Conservation (phyloP, 2,888 invertebrate genomes). For the Apotomis capreana region DNA sequence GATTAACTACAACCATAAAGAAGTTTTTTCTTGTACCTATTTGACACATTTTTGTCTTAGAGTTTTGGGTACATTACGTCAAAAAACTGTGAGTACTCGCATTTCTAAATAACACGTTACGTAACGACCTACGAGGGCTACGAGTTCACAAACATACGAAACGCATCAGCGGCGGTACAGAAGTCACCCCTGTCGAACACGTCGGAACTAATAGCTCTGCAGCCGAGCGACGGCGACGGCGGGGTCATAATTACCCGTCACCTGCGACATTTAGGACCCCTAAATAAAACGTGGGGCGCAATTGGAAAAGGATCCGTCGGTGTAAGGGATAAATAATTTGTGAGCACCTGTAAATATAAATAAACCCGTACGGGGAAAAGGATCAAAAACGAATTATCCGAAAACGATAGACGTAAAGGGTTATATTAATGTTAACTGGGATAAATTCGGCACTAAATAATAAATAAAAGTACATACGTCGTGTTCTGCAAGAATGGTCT, state of each 20-base stretch:
- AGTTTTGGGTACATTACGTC: no score
- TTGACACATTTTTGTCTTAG: no score
- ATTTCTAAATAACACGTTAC: neutral
- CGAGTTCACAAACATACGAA: neutral
- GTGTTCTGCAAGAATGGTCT: no score
- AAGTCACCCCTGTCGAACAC: constrained; percentile 21
- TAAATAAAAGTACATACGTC: no score
- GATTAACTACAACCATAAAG: no score
- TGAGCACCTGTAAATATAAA: constrained; percentile 11
- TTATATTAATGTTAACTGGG: neutral
- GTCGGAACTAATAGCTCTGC: constrained; percentile 23
- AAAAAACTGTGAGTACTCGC: no score
- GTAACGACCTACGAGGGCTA: neutral
- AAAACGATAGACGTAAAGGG: neutral
- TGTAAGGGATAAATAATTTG: constrained; percentile 25
- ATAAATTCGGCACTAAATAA: neutral
- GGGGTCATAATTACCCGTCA: constrained; percentile 26
- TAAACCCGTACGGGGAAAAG: constrained; percentile 5
- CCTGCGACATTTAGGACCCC: constrained; percentile 22
- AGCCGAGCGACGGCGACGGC: constrained; percentile 5
- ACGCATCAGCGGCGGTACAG: neutral
- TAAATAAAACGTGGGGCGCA: constrained; percentile 19
- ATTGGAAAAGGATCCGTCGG: constrained; percentile 8
- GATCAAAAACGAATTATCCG: neutral
- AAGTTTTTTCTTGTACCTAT: no score